Evolutionary conservation across 2,113 vertebrate genomes (phyloP).

Genomic region (Camelus dromedarius): DNA sequence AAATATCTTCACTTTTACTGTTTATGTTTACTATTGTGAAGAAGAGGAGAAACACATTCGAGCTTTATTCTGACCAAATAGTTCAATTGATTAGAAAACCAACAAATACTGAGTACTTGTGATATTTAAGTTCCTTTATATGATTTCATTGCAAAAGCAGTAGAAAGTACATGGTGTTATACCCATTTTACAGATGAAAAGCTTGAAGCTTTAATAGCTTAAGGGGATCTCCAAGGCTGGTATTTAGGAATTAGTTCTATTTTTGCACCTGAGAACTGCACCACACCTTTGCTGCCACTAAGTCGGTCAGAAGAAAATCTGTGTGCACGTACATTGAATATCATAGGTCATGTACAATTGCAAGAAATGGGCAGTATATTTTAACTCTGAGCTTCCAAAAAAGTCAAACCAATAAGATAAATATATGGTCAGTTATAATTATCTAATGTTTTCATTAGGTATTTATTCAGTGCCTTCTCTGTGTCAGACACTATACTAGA

Average conservation of each 20-base stretch:
- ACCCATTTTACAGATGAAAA: background rate
- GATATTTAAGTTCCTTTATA: background rate
- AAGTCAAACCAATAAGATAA: background rate
- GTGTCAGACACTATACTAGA: background rate
- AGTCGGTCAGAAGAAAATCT: background rate
- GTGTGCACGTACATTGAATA: background rate
- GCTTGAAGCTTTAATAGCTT: background rate
- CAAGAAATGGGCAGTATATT: background rate
- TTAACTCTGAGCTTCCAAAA: background rate
- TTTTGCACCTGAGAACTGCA: background rate
- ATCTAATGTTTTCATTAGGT: background rate
- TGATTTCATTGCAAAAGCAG: background rate
- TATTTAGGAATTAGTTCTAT: background rate
- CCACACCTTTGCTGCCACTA: background rate
- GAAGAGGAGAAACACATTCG: background rate
- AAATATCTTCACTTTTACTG: background rate
- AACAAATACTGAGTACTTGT: background rate
- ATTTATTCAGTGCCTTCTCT: background rate
- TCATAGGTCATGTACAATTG: background rate
- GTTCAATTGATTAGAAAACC: background rate
- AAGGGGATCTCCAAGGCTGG: background rate
- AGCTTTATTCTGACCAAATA: background rate
- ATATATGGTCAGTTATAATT: background rate
- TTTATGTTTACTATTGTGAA: background rate
- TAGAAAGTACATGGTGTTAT: background rate